Conservation (phyloP, 2,888 invertebrate species). For the Seladonia tumulorum region DNA sequence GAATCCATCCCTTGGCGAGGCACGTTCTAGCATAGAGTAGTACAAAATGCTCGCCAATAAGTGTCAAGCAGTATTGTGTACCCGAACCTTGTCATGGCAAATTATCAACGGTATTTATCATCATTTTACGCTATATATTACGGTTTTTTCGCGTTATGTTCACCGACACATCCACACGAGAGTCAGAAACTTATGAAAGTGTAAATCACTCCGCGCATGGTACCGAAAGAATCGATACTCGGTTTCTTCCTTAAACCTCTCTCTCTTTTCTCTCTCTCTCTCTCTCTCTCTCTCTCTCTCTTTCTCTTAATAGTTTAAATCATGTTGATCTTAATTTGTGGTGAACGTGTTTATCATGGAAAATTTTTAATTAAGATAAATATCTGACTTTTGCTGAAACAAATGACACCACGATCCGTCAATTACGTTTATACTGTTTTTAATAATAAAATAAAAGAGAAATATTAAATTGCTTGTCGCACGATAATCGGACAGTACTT, state of each 20-base stretch:
- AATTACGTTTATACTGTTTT: neutral
- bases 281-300: neutral
- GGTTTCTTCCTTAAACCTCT: neutral
- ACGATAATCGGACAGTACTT: neutral
- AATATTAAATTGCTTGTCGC: neutral
- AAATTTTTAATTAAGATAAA: too few species aligned
- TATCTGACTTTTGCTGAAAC: too few species aligned
- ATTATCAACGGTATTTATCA: conserved; percentile 54
- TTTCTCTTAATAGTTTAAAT: too few species aligned
- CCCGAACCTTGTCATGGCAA: conserved; percentile 44
- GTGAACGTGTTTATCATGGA: too few species aligned
- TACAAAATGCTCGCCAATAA: conserved; percentile 67
- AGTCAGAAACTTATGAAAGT: neutral
- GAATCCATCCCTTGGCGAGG: conserved; percentile 52
- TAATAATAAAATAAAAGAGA: neutral
- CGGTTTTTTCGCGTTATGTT: neutral
- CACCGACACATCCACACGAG: neutral
- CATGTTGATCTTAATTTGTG: too few species aligned
- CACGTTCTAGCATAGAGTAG: conserved; percentile 16
- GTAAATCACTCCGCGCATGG: conserved; percentile 12
- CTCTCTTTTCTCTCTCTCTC: neutral
- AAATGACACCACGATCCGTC: too few species aligned
- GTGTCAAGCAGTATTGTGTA: conserved; percentile 49
- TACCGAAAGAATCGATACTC: conserved; percentile 40
- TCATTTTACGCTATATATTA: neutral